Evolutionary conservation across 2,113 vertebrate genomes (phyloP).

Genomic region (Pachypanchax playfairii): DNA sequence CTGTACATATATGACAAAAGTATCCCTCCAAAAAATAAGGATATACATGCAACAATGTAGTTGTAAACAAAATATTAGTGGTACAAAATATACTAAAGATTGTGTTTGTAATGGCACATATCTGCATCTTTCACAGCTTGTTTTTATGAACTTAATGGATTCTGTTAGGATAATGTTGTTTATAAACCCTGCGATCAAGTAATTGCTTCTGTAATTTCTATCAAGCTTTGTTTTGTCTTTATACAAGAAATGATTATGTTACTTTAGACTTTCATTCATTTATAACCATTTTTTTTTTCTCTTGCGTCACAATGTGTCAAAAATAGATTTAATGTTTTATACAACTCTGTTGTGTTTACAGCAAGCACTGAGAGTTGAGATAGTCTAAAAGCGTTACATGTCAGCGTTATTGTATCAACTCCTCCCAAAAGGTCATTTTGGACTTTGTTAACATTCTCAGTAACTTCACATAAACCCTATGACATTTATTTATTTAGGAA

Average conservation of each 20-base stretch:
- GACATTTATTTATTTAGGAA: no score
- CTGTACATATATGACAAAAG: background rate
- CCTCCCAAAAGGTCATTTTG: slow-evolving; percentile 3
- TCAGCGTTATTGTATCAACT: background rate
- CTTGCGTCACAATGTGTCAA: background rate
- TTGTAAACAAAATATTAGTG: background rate
- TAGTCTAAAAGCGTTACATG: background rate
- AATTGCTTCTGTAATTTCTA: slow-evolving; percentile 12
- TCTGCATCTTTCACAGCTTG: background rate
- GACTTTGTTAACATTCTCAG: background rate
- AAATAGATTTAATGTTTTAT: background rate
- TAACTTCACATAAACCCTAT: background rate
- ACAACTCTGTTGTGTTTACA: background rate
- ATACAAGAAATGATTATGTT: background rate
- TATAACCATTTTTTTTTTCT: background rate
- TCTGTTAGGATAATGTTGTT: background rate
- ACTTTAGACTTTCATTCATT: background rate
- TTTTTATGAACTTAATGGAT: background rate
- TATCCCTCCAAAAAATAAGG: background rate
- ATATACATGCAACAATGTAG: accelerated
- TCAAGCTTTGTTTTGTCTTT: slow-evolving; percentile 1
- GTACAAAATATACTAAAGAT: background rate
- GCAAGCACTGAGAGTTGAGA: background rate
- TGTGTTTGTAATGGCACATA: background rate
- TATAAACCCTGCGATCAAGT: background rate